Conservation (phyloP, 2,113 vertebrate genomes). For the Numenius arquata region DNA sequence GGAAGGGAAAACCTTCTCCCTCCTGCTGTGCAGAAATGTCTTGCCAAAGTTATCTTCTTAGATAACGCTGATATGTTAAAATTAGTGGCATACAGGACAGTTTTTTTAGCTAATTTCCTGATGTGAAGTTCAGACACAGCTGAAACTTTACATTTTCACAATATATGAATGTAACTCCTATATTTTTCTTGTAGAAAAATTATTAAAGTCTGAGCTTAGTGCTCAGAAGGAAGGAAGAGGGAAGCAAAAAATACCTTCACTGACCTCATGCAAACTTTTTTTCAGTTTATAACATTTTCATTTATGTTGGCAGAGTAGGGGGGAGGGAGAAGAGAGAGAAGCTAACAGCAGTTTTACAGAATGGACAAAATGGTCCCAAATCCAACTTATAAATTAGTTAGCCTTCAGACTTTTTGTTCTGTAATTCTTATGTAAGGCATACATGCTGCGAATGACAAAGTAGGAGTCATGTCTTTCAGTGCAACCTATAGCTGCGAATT, state of each 20-base stretch:
- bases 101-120: background rate
- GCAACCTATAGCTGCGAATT: background rate
- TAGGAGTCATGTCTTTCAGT: background rate
- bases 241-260: background rate
- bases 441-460: background rate
- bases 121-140: background rate
- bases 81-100: background rate
- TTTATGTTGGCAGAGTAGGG: background rate
- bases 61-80: background rate
- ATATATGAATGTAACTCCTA: background rate
- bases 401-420: background rate
- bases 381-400: background rate
- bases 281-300: background rate
- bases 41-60: background rate
- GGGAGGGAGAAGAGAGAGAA: background rate
- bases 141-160: background rate
- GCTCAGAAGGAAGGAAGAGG: background rate
- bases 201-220: background rate
- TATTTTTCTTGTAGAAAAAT: background rate
- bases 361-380: background rate
- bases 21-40: background rate
- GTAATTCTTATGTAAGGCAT: accelerated
- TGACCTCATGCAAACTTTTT: background rate
- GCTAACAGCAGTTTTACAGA: background rate
- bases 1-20: background rate